Evolutionary conservation across 2,888 invertebrate genomes (phyloP).

Genomic region (Oxycera nigricornis): DNA sequence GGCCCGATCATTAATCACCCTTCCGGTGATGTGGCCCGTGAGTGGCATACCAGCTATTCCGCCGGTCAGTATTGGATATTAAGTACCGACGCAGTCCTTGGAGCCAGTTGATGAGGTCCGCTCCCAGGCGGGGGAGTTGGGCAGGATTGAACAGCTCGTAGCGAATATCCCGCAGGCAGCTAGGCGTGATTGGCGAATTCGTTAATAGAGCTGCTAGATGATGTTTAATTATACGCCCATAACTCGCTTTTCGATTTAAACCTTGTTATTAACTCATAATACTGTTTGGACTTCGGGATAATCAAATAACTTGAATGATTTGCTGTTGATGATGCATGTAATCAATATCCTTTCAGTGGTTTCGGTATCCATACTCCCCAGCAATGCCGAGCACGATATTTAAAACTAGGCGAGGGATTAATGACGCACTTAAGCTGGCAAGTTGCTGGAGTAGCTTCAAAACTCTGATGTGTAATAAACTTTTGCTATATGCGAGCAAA

Average conservation of each 20-base stretch:
- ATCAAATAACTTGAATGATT: not conserved
- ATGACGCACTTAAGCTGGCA: too few species aligned
- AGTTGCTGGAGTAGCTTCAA: not conserved
- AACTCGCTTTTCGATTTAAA: not conserved
- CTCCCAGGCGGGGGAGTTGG: not conserved
- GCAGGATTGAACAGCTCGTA: not conserved
- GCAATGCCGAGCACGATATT: too few species aligned
- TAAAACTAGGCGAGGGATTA: too few species aligned
- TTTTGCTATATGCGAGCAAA: too few species aligned
- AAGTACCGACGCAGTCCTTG: not conserved
- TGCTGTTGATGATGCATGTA: not conserved
- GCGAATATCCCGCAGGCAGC: not conserved
- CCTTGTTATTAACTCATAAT: not conserved
- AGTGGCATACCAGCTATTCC: not conserved
- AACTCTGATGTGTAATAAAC: too few species aligned
- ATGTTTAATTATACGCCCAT: not conserved
- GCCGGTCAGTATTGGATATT: not conserved
- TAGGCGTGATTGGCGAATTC: not conserved
- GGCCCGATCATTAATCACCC: slow-evolving; percentile 19
- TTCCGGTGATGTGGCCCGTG: not conserved
- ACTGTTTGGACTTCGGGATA: not conserved
- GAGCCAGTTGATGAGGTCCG: not conserved
- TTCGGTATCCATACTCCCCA: too few species aligned
- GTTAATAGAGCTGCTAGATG: not conserved
- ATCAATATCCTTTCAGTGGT: too few species aligned